phyloP scores from a whole-genome alignment of 2,888 invertebrate genomes.

The Pachydiplax longipennis region DNA sequence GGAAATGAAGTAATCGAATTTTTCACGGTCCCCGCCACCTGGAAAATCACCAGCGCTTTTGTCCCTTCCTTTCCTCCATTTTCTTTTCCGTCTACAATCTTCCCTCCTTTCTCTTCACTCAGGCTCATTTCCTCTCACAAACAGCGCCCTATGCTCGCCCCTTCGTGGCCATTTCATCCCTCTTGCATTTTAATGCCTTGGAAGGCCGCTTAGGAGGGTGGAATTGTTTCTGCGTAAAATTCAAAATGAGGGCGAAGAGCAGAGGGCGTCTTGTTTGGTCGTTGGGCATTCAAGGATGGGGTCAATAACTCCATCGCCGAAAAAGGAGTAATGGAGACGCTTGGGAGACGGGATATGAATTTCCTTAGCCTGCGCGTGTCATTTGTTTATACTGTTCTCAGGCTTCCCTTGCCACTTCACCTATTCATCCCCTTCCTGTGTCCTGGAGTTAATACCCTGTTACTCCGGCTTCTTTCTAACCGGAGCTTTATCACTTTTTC shows the following conservation, averaged over 20 bases:
- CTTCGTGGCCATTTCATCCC: slow-evolving; percentile 6
- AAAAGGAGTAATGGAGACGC: neutral
- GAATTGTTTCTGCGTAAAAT: slow-evolving; percentile 35
- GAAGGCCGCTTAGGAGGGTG: slow-evolving; percentile 2
- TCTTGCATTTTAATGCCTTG: slow-evolving; percentile 34
- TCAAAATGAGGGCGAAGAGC: neutral
- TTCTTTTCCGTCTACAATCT: neutral
- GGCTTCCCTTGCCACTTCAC: neutral
- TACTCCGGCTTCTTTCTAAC: neutral
- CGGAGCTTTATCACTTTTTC: neutral
- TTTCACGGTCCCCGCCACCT: too few relatives aligned
- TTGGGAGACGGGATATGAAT: neutral
- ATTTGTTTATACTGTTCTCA: slow-evolving; percentile 5
- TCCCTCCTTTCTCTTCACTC: neutral
- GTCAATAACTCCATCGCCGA: slow-evolving; percentile 8
- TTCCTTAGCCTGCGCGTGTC: slow-evolving; percentile 5
- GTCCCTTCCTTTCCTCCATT: neutral
- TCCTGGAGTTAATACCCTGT: neutral
- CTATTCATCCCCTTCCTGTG: neutral
- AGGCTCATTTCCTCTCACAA: neutral
- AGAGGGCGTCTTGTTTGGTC: neutral
- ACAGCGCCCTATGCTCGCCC: neutral
- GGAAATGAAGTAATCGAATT: too few relatives aligned
- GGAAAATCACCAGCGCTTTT: too few relatives aligned
- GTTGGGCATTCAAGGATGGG: neutral